Base-by-base conservation (phyloP, 2,888 invertebrate genomes). In the Tetropium fuscum region DNA sequence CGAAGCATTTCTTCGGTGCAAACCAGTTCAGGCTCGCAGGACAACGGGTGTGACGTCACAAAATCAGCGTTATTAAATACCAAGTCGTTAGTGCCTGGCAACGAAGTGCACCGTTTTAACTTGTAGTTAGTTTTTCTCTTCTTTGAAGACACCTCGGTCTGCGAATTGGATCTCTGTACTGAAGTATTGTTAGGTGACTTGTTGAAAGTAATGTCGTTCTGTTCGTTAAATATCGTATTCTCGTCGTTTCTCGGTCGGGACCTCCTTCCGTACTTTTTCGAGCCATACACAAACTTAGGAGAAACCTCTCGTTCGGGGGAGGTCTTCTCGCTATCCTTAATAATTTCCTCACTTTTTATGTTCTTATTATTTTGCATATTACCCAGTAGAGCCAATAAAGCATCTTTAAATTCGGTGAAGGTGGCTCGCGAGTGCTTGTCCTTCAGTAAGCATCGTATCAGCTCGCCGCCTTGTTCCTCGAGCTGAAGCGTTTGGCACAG, bases 401-500 rank as follows among this genome's bases (percentile, higher is more conserved):
- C 92, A 79, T 91, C 89, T 74, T 91, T 89, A 77, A 94, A 94
- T 77, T 90, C 88, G 16, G 85, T 81, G 82, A 93, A 94, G 56
- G 91, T 86, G 22, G 88, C 88, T 10, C 84, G 81, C 19, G 79
- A 76, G 59, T 74, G 70, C 65, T 85, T 85, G 56, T 83, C 82
- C 27, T 82, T 81, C 58, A 90, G 83, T 58, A 91, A 82, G 63
- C 60, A 63, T 45, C 54, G 57, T 25, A 64, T 58, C 6, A 65
- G 47, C 62, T 87, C 84, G 27, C 85, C 82, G 58, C 90, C 87
- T 60, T 88, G 88, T 70, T 91, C 91, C 69, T 91, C 91, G 47
- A 94, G 84, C 82, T 93, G 92, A 61, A 93, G 85, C 66, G 92
- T 88, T 74, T 89, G 88, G 79, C 93, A 93, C 44, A 94, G 84